phyloP scores from a whole-genome alignment of 2,113 vertebrate species.

The Fulica atra region DNA sequence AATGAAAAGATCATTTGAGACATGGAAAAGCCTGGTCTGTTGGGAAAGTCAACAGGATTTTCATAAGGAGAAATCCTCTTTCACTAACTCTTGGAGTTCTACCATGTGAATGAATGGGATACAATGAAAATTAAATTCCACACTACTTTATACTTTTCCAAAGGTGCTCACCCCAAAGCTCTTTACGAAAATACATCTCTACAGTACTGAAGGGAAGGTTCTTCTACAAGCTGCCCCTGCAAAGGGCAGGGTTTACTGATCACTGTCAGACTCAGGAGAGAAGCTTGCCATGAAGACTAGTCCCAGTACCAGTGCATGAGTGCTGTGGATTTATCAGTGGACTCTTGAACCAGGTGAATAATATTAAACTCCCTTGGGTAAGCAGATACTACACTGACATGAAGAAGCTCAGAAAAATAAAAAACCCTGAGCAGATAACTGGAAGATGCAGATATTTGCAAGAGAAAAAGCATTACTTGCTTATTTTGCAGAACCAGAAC shows the following conservation, averaged over 20 bases:
- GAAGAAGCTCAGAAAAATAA: not conserved
- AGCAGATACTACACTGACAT: not conserved
- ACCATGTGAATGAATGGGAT: not conserved
- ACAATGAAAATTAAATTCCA: not conserved
- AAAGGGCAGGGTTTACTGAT: not conserved
- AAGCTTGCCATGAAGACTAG: not conserved
- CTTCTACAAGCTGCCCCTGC: not conserved
- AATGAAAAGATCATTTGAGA: not conserved
- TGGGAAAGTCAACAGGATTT: not conserved
- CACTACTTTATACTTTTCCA: not conserved
- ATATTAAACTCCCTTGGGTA: not conserved
- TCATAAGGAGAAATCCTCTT: not conserved
- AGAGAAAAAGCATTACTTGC: not conserved
- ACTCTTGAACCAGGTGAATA: not conserved
- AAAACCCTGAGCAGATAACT: not conserved
- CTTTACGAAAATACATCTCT: not conserved
- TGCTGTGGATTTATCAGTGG: not conserved
- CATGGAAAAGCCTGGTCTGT: not conserved
- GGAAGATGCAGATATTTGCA: not conserved
- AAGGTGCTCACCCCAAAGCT: not conserved
- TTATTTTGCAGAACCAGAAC: not conserved
- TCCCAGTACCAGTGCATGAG: too few relatives aligned
- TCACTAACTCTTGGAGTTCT: not conserved
- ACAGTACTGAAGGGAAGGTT: not conserved
- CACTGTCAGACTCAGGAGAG: not conserved